Base-by-base conservation (phyloP, 2,113 vertebrate species). In the Myrmecobius fasciatus region DNA sequence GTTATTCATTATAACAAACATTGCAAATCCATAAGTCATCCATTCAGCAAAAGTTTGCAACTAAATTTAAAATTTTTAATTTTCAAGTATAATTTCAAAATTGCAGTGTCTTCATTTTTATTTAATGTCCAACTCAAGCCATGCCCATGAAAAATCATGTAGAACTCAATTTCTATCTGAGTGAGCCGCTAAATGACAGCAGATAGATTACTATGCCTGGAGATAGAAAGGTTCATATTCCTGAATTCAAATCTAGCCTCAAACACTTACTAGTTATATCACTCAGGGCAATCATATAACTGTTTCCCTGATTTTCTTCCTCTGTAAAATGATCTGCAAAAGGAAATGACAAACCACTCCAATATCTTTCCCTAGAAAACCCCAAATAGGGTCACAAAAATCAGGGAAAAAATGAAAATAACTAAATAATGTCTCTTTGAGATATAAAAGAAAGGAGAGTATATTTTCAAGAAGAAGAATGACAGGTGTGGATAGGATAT, bases 1-100 rank as follows among this genome's bases (percentile, higher is more conserved):
- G 3, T 36, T 96, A 12, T 53, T 94, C 36, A 3, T 36, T 94
- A 2, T 53, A 93, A 91, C 0, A 46, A 53, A 1, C 67, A 5
- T 89, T 75, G 1, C 6, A 60, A 95, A 93, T n/a, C 12, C 95
- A 67, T 17, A 95, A 91, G 89, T 49, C 48, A 93, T 8, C 1
- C 83, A 51, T 20, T 31, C 83, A 89, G 25, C 91, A 94, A 67
- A 52, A 94, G 91, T 49, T 93, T 93, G 92, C 12, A 25, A 46
- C 17, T 96, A 88, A 89, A 83, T 22, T 83, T 94, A 96, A 93
- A 88, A 43, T 28, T 89, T 48, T 93, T 94, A 89, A n/a, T 94
- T 75, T 93, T 94, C 92, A 95, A 96, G 36, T 52, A 31, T 8
- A 0, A 89, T 46, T 91, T 22, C 89, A 93, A 95, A 93, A 89